Evolutionary conservation across 2,797 vertebrate species (phyloP).

Genomic region (Gadopsis bispinosus): DNA sequence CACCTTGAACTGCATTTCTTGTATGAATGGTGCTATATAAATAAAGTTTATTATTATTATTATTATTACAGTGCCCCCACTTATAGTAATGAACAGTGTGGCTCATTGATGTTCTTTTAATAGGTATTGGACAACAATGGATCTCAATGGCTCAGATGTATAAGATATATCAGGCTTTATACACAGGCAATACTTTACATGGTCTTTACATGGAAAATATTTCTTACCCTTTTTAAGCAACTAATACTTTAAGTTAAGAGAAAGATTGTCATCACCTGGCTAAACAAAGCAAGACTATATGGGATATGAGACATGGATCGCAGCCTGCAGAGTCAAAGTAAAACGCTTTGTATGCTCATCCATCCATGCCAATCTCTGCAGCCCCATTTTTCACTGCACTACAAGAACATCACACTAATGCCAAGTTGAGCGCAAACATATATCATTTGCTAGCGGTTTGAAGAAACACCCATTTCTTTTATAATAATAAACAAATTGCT

Average conservation of each 20-base stretch:
- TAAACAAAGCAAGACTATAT: not conserved
- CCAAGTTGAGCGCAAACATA: not conserved
- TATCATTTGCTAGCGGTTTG: not conserved
- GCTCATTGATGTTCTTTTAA: not conserved
- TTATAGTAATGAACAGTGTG: not conserved
- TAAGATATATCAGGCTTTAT: too few relatives aligned
- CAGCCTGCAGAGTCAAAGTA: conserved; percentile 6
- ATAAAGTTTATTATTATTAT: too few relatives aligned
- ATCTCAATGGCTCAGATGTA: too few relatives aligned
- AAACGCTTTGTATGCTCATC: not conserved
- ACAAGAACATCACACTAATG: not conserved
- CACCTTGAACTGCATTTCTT: too few relatives aligned
- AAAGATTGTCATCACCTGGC: not conserved
- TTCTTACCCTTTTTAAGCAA: not conserved
- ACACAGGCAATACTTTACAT: too few relatives aligned
- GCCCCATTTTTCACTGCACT: not conserved
- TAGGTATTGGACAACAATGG: too few relatives aligned
- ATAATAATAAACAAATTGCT: not conserved
- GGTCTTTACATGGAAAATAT: not conserved
- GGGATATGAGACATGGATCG: not conserved
- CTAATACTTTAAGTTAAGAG: not conserved
- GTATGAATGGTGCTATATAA: too few relatives aligned
- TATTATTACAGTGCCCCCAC: not conserved
- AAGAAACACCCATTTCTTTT: not conserved
- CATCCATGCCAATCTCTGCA: not conserved